Evolutionary conservation across 2,888 invertebrate species (phyloP).

Genomic region (Machimus rusticus): DNA sequence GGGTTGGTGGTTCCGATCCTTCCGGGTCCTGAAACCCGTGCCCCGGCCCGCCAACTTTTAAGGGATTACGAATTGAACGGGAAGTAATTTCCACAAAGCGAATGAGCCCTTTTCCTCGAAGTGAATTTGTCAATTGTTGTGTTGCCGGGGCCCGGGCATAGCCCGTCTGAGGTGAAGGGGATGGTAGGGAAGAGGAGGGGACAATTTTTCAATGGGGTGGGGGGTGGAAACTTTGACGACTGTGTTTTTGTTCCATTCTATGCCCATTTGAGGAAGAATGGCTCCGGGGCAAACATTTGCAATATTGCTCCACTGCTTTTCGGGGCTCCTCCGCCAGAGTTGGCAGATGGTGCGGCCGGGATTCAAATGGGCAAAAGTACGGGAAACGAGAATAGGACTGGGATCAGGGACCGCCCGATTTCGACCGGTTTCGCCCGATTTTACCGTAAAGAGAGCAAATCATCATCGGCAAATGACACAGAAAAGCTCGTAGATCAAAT

Average conservation of each 20-base stretch:
- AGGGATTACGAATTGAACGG: conserved; percentile 32
- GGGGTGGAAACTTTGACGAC: neutral
- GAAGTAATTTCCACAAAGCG: conserved; percentile 31
- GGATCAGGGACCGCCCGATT: neutral
- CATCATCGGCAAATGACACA: neutral
- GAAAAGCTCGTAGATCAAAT: conserved; percentile 13
- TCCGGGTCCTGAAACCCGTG: neutral
- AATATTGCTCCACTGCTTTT: neutral
- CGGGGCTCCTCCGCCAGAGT: neutral
- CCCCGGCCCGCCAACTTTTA: neutral
- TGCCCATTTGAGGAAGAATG: neutral
- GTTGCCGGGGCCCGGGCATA: neutral
- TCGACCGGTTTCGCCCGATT: neutral
- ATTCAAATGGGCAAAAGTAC: neutral
- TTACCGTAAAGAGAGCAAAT: neutral
- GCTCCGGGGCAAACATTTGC: neutral
- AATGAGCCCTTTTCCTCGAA: conserved; percentile 8
- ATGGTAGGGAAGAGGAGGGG: neutral
- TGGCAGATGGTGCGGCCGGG: neutral
- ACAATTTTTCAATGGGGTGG: neutral
- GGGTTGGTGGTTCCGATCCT: neutral
- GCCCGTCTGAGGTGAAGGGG: neutral
- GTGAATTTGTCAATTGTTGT: conserved; percentile 30
- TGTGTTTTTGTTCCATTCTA: conserved; percentile 5
- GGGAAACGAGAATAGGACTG: neutral